Conservation (phyloP, 2,888 invertebrate species). For the Autographa gamma region DNA sequence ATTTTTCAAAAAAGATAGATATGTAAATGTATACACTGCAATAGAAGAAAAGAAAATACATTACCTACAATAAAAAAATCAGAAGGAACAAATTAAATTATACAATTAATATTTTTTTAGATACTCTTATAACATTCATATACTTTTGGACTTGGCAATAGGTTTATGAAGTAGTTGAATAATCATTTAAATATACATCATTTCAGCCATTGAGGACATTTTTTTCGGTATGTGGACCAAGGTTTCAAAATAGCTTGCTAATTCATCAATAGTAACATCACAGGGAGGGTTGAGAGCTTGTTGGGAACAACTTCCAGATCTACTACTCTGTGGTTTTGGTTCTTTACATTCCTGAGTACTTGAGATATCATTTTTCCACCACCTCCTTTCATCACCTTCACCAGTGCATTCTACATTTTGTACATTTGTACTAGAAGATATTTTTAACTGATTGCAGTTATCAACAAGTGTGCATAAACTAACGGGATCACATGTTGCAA, state of each 20-base stretch:
- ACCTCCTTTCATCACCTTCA: slow-evolving; percentile 67
- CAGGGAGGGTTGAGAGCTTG: slow-evolving; percentile 93
- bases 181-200: slow-evolving; percentile 96
- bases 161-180: background rate
- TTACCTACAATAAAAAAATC: background rate
- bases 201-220: slow-evolving; percentile 99
- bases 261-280: slow-evolving; percentile 97
- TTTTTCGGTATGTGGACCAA: slow-evolving; percentile 98
- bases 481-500: slow-evolving; percentile 68
- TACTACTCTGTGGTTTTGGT: slow-evolving; percentile 69
- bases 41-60: background rate
- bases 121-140: background rate
- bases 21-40: background rate
- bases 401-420: slow-evolving; percentile 50
- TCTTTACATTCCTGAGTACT: slow-evolving; percentile 65
- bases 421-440: slow-evolving; percentile 71
- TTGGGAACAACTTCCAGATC: slow-evolving; percentile 91
- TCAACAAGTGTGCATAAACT: slow-evolving; percentile 81
- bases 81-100: background rate
- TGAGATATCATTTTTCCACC: slow-evolving; percentile 75
- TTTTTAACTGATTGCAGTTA: slow-evolving; percentile 82
- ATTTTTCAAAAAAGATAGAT: background rate
- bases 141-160: slow-evolving; percentile 3
- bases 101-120: background rate
- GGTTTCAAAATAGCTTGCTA: slow-evolving; percentile 98